Percentiles rank a stretch among this genome's conserved stretches.
phyloP scores from a whole-genome alignment of 2,113 vertebrate species.

The Dipodomys merriami region DNA sequence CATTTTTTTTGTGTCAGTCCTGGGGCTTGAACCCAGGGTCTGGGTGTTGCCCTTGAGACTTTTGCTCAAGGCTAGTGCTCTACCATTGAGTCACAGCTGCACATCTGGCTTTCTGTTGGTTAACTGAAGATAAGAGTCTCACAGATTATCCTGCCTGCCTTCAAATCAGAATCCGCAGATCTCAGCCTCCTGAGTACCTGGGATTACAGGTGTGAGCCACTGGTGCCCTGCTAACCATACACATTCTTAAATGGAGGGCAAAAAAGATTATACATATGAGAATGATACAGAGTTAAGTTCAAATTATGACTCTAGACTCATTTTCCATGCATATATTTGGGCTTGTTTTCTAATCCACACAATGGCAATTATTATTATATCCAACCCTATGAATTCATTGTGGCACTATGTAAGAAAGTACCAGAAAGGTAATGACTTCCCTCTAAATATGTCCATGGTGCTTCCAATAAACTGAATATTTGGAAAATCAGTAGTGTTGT shows the following conservation, averaged over 20 bases:
- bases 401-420: neutral
- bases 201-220: no score
- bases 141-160: no score
- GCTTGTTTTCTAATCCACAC: constrained; percentile 13
- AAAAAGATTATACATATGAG: neutral
- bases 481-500: constrained; percentile 13
- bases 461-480: constrained; percentile 6
- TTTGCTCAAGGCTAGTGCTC: no score
- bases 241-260: constrained; percentile 5
- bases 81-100: no score
- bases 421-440: neutral
- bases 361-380: neutral
- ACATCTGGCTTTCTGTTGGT: no score
- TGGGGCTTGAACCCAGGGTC: no score
- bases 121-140: no score
- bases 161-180: no score
- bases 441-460: neutral
- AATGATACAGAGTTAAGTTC: neutral
- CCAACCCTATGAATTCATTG: neutral
- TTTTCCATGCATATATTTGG: neutral
- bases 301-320: constrained; percentile 9
- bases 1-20: no score
- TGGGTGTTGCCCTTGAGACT: no score
- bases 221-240: neutral
- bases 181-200: no score